Conservation (phyloP, 2,797 vertebrate species). For the Bufotes viridis region DNA sequence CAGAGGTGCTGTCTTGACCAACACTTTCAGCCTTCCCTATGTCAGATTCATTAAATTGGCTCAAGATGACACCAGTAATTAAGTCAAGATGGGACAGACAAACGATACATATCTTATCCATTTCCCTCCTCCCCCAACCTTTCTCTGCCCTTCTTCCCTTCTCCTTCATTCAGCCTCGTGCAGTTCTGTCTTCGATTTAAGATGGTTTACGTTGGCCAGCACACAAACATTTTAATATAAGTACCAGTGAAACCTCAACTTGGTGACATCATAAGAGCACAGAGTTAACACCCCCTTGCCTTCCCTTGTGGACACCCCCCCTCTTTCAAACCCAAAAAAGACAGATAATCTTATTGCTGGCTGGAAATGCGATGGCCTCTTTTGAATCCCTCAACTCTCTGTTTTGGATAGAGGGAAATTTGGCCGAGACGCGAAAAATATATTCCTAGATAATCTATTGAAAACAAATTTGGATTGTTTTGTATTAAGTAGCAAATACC, state of each 20-base stretch:
- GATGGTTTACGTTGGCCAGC: constrained; percentile 97
- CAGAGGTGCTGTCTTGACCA: constrained; percentile 84
- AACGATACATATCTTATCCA: constrained; percentile 98
- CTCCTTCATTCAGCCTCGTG: constrained; percentile 89
- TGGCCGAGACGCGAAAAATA: constrained; percentile 67
- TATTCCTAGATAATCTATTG: constrained; percentile 69
- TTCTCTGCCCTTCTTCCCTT: constrained; percentile 82
- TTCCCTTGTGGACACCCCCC: constrained; percentile 21
- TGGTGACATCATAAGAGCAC: constrained; percentile 94
- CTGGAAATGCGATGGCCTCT: constrained; percentile 74
- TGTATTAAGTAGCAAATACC: constrained; percentile 76
- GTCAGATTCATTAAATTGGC: constrained; percentile 99
- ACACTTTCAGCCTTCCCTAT: constrained; percentile 85
- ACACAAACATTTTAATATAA: constrained; percentile 92
- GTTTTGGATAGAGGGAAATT: constrained; percentile 70
- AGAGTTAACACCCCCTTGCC: constrained; percentile 70
- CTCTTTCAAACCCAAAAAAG: constrained; percentile 68
- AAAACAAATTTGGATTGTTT: constrained; percentile 76
- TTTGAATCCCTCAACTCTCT: constrained; percentile 70
- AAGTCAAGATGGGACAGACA: constrained; percentile 96
- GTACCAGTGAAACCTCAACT: constrained; percentile 89
- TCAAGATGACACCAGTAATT: constrained; percentile 99
- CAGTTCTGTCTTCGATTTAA: constrained; percentile 93
- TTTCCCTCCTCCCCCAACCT: constrained; percentile 82
- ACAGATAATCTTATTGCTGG: constrained; percentile 80